Percentiles rank a stretch among this genome's conserved stretches.
Conservation (phyloP, 2,888 invertebrate species). For the Adela reaumurella region DNA sequence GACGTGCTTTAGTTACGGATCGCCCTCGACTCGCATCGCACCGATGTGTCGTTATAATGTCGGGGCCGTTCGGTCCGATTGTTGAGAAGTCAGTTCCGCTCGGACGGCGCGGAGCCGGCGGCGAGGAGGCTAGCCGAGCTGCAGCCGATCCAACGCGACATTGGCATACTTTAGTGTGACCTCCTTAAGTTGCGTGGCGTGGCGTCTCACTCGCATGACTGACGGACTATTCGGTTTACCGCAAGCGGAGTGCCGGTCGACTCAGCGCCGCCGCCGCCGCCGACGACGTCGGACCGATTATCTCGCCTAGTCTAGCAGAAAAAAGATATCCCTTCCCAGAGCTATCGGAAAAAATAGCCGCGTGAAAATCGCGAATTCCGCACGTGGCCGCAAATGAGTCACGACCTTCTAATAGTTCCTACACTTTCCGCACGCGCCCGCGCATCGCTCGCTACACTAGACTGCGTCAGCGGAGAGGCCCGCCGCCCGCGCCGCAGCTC, state of each 20-base stretch:
- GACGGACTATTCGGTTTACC: background rate
- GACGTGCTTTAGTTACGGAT: too few species aligned
- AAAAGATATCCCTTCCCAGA: too few species aligned
- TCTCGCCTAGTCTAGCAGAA: too few species aligned
- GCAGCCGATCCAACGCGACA: conserved; percentile 27
- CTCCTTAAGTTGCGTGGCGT: conserved; percentile 28
- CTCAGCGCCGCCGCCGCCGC: background rate
- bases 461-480: too few species aligned
- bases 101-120: conserved; percentile 29
- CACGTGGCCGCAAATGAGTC: background rate
- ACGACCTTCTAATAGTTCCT: background rate
- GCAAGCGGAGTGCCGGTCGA: background rate
- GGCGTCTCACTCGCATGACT: background rate
- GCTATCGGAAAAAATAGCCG: background rate
- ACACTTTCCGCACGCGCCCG: background rate
- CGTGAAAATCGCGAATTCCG: too few species aligned
- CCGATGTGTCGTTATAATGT: too few species aligned
- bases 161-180: conserved; percentile 53
- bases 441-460: conserved; percentile 22
- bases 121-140: conserved; percentile 8
- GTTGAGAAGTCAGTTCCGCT: conserved; percentile 33
- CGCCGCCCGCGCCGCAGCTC: too few species aligned
- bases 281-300: background rate
- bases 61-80: too few species aligned
- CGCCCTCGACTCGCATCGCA: too few species aligned